Percentiles rank a stretch among this genome's conserved stretches.
phyloP scores from a whole-genome alignment of 2,888 invertebrate species.

The Carcina quercana region DNA sequence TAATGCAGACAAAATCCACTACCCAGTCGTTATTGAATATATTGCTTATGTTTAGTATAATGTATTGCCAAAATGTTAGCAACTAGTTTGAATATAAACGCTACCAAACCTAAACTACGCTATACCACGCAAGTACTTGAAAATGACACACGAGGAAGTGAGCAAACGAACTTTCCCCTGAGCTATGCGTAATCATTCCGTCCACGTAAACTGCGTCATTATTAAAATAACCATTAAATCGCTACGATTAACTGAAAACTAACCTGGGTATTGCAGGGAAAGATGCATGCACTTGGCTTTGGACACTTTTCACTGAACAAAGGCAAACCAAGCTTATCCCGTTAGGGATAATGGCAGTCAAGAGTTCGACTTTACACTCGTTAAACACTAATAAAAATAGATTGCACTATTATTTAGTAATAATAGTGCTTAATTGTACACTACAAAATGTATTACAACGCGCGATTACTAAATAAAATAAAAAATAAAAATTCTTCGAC shows the following conservation, averaged over 20 bases:
- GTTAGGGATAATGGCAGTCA: slow-evolving; percentile 71
- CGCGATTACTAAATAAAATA: slow-evolving; percentile 47
- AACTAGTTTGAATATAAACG: no score
- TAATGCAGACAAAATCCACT: no score
- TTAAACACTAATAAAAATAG: slow-evolving; percentile 7
- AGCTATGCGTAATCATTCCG: slow-evolving; percentile 55
- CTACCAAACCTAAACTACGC: no score
- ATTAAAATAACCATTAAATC: no score
- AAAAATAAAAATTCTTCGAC: slow-evolving; percentile 57
- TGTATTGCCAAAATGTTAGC: no score
- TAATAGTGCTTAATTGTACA: slow-evolving; percentile 41
- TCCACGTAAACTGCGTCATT: slow-evolving; percentile 21
- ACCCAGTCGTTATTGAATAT: no score
- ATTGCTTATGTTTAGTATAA: no score
- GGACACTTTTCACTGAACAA: slow-evolving; percentile 67
- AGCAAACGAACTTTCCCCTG: slow-evolving; percentile 59
- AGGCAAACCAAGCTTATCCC: slow-evolving; percentile 71
- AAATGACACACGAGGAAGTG: slow-evolving; percentile 61
- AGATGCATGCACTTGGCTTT: slow-evolving; percentile 76
- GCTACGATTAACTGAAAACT: slow-evolving; percentile 21
- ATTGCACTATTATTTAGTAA: slow-evolving; percentile 39
- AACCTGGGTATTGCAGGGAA: slow-evolving; percentile 72
- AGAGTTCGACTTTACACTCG: slow-evolving; percentile 36
- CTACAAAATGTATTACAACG: slow-evolving; percentile 38
- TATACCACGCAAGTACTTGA: slow-evolving; percentile 20